phyloP scores from a whole-genome alignment of 2,113 vertebrate genomes.

The Dasypus novemcinctus region DNA sequence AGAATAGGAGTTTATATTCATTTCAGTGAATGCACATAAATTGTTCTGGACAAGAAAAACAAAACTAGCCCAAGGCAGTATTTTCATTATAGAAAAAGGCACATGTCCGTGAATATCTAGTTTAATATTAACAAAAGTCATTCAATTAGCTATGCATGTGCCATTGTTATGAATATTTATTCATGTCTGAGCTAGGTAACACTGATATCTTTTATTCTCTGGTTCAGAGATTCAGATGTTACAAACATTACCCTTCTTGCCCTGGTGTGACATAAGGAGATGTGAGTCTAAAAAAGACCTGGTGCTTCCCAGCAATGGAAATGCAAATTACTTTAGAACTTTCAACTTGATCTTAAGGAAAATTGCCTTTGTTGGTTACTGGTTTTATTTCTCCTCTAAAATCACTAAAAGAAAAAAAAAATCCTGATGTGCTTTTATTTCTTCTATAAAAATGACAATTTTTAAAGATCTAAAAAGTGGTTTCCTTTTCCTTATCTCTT shows the following conservation, averaged over 20 bases:
- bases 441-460: not conserved
- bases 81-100: conserved; percentile 90
- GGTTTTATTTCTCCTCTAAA: conserved; percentile 52
- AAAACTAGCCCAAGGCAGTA: conserved; percentile 87
- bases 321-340: conserved; percentile 71
- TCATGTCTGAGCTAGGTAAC: conserved; percentile 78
- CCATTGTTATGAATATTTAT: conserved; percentile 90
- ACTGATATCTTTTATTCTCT: conserved; percentile 80
- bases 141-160: conserved; percentile 88
- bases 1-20: conserved; percentile 87
- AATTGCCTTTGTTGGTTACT: conserved; percentile 45
- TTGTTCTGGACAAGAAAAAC: conserved; percentile 89
- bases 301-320: not conserved
- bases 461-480: not conserved
- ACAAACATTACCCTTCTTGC: conserved; percentile 67
- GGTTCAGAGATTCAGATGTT: conserved; percentile 79
- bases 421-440: not conserved
- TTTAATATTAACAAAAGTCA: conserved; percentile 90
- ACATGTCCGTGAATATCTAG: conserved; percentile 89
- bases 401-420: conserved; percentile 3
- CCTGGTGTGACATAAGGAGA: conserved; percentile 60
- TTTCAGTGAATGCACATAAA: conserved; percentile 89
- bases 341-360: conserved; percentile 38
- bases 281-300: conserved; percentile 43
- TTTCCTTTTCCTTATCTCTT: not conserved